phyloP scores from a whole-genome alignment of 2,797 vertebrate genomes.

The Acrossocheilus fasciatus region DNA sequence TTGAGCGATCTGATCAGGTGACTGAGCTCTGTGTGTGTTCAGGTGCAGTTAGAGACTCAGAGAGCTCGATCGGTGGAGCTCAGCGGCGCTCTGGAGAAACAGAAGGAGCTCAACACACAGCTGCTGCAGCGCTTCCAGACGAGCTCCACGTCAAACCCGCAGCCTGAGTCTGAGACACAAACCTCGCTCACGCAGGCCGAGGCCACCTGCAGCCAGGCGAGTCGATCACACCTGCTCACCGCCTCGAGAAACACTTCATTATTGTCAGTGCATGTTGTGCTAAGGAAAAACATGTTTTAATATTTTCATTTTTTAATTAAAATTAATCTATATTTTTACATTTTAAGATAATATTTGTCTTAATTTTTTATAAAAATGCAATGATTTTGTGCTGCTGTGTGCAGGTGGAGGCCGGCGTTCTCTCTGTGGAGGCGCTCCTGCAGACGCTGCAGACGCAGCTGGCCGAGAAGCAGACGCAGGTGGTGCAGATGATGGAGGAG shows the following conservation, averaged over 20 bases:
- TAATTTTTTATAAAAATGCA: too few species aligned
- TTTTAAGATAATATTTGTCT: too few species aligned
- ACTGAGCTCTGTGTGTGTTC: neutral
- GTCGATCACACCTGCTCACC: neutral
- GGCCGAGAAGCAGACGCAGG: constrained; percentile 85
- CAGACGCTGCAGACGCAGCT: constrained; percentile 86
- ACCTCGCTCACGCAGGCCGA: constrained; percentile 44
- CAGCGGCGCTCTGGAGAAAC: constrained; percentile 81
- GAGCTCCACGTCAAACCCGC: neutral
- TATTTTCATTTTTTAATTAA: too few species aligned
- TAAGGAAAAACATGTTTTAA: too few species aligned
- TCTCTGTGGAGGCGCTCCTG: constrained; percentile 76
- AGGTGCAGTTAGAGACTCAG: constrained; percentile 90
- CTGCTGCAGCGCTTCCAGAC: constrained; percentile 62
- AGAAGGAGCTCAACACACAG: constrained; percentile 80
- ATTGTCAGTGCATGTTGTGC: too few species aligned
- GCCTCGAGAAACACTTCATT: neutral
- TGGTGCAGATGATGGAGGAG: constrained; percentile 86
- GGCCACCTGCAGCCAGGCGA: constrained; percentile 60
- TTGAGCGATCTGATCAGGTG: neutral
- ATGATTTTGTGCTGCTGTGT: too few species aligned
- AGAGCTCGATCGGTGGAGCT: constrained; percentile 84
- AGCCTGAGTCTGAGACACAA: constrained; percentile 15
- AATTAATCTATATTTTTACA: too few species aligned
- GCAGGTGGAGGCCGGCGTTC: constrained; percentile 53